Evolutionary conservation across 2,113 vertebrate species (phyloP).

Genomic region (Pao palembangensis): DNA sequence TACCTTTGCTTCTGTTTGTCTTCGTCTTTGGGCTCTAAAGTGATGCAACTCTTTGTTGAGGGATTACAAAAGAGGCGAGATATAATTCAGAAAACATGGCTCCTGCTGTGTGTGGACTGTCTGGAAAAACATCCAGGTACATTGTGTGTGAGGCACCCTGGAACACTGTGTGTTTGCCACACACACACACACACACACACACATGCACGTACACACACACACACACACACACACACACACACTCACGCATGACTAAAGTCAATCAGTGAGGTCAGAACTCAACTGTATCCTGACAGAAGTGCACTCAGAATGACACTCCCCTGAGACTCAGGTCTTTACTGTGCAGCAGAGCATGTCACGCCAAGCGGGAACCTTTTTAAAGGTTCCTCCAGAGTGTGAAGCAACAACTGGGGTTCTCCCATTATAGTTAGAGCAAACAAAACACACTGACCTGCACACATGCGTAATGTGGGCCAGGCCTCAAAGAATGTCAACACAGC

Average conservation of each 20-base stretch:
- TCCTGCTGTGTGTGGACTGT: conserved; percentile 38
- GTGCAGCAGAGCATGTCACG: conserved; percentile 40
- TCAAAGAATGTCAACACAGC: conserved; percentile 70
- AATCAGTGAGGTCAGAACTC: conserved; percentile 14
- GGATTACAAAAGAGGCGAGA: conserved; percentile 27
- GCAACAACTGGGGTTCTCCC: conserved; percentile 70
- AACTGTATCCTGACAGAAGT: conserved; percentile 27
- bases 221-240: conserved; percentile 14
- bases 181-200: conserved; percentile 19
- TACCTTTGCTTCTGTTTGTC: conserved; percentile 5
- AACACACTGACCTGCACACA: conserved; percentile 58
- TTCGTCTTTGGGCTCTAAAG: conserved; percentile 2
- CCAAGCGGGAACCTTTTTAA: conserved; percentile 43
- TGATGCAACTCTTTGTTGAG: conserved; percentile 6
- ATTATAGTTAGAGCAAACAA: conserved; percentile 69
- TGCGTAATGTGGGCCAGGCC: conserved; percentile 64
- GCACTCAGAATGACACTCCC: conserved; percentile 31
- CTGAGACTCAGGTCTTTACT: conserved; percentile 24
- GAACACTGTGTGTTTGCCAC: conserved; percentile 33
- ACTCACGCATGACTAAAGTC: neutral
- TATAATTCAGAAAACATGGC: conserved; percentile 43
- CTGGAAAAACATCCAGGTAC: conserved; percentile 27
- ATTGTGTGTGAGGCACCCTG: conserved; percentile 11
- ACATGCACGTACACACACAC: conserved; percentile 24
- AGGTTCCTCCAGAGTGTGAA: conserved; percentile 65